Conservation (phyloP, 2,113 vertebrate species). For the Notarius lentiginosus region DNA sequence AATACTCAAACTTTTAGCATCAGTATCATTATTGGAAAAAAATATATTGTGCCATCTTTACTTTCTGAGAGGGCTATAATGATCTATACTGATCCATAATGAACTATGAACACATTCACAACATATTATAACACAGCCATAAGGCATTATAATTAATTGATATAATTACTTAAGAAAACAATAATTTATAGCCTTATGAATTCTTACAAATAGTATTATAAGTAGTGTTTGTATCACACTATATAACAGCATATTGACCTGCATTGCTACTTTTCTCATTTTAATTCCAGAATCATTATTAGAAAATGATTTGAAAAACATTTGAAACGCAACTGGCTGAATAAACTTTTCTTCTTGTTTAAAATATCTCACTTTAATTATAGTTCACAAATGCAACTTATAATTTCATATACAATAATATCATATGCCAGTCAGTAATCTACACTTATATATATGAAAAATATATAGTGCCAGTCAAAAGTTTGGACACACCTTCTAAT, state of each 20-base stretch:
- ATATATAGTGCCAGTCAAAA: background rate
- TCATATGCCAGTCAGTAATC: background rate
- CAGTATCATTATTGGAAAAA: background rate
- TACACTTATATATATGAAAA: background rate
- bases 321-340: too few relatives aligned
- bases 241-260: background rate
- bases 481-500: too few relatives aligned
- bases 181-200: background rate
- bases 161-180: background rate
- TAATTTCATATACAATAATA: background rate
- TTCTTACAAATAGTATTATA: background rate
- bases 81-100: background rate
- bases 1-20: background rate
- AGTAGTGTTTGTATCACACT: background rate
- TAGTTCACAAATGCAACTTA: background rate
- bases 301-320: background rate
- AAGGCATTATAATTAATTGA: background rate
- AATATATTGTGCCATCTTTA: background rate
- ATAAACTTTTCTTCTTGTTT: too few relatives aligned
- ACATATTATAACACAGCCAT: background rate
- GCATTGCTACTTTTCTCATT: too few relatives aligned
- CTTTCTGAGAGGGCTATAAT: background rate
- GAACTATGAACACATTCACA: background rate
- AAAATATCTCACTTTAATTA: background rate
- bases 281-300: background rate